Evolutionary conservation across 2,888 invertebrate genomes (phyloP), one percentile per base, ranked within the genome.

Genomic region (Alcis repandata): DNA sequence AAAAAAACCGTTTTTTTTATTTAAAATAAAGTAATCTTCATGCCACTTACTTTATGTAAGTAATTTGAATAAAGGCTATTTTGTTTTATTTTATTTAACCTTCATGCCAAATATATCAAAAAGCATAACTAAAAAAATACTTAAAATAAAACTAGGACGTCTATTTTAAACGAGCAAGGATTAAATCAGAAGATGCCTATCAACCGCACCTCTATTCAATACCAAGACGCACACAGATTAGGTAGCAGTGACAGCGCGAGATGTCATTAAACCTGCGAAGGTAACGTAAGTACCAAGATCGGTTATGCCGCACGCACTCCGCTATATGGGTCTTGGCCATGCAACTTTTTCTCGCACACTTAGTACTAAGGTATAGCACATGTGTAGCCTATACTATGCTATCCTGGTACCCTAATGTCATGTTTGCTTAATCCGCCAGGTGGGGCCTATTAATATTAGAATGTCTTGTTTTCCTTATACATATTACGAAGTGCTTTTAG

Each of bases 261-360:
- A 69, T 73, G 69, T 68, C 67, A 68, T 72, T 77, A 75, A 73
- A 70, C 60, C 56, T 61, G 62, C 70, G 71, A 75, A 74, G 71
- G 75, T 69, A 56, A 67, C 53, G 52, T 58, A 85, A 91, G 90
- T 88, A 92, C 83, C 91, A 92, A 92, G 86, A 86, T 80, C 74
- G 68, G 69, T 80, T 74, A 74, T 75, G 70, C 85, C 75, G 72
- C 78, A 81, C 82, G 83, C 84, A 83, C 84, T 77, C 72, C 83
- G 58, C 82, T 91, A 92, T 90, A 92, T 92, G 88, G 93, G 93
- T 93, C 93, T 92, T 92, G 93, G 93, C 88, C 92, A 90, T 86
- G 87, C 92, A 92, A 93, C 92, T 93, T 93, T 92, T 93, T 93
- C 93, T 93, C 84, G 80, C 83, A 76, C 77, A 84, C 83, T 87